Evolutionary conservation across 2,888 invertebrate species (phyloP), one percentile per base, ranked within the genome.

Genomic region (Dione juno): DNA sequence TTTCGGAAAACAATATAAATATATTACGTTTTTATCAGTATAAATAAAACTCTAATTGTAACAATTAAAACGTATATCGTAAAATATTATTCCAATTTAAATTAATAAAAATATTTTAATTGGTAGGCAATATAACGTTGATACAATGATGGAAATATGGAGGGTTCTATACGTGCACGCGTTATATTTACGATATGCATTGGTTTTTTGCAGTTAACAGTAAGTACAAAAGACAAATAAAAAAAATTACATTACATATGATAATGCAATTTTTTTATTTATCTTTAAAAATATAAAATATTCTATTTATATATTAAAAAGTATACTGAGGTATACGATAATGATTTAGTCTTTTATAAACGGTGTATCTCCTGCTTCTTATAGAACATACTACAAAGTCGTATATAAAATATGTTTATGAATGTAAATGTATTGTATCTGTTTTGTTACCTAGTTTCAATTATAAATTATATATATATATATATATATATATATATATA

Each of bases 131-230:
- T 52, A 21, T 43, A n/a, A 61, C 61, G 58, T 65, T 76, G 82
- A 75, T 87, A 86, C 86, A 86, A 91, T 91, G 92, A 79, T 84
- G 80, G 77, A 81, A 90, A 87, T 83, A 92, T 92, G 92, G 86
- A 81, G 83, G 85, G 78, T 75, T 81, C 79, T 76, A 84, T 85
- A 84, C 87, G 85, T 81, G 86, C 86, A 81, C 86, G 86, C 87
- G 86, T 85, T 77, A 78, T 89, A 75, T 76, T 90, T 66, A 76
- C 83, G 77, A 76, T 88, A 85, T 90, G 88, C 80, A 74, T 88
- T 69, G 76, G 79, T 69, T 85, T 80, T 78, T 68, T 89, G 74
- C 87, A 86, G 76, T 80, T 87, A 78, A 84, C 88, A 80, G 92
- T 92, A 83, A 80, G 86, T 68, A 41, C 19, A 19, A 28, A 28